Percentiles rank a stretch among this genome's conserved stretches.
phyloP scores from a whole-genome alignment of 2,888 invertebrate genomes.

The Sialis lutaria region DNA sequence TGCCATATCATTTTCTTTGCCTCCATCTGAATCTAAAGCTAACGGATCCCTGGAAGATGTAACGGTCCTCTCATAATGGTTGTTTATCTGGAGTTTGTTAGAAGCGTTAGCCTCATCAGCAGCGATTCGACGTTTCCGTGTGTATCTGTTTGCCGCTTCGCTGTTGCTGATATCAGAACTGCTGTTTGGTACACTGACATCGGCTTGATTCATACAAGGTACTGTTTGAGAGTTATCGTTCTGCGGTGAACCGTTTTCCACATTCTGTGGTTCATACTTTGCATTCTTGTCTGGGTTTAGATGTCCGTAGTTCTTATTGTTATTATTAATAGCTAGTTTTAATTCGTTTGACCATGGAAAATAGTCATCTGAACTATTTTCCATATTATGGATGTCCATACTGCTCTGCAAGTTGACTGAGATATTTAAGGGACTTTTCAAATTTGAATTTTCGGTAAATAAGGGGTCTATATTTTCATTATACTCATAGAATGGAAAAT shows the following conservation, averaged over 20 bases:
- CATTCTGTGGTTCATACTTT: not conserved
- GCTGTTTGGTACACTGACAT: not conserved
- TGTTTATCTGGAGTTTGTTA: too few species aligned
- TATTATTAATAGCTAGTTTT: slow-evolving; percentile 19
- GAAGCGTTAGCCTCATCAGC: too few species aligned
- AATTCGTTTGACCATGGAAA: slow-evolving; percentile 23
- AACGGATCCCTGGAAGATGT: not conserved
- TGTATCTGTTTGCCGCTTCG: not conserved
- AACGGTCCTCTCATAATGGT: too few species aligned
- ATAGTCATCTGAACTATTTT: slow-evolving; percentile 17
- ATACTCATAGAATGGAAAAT: slow-evolving; percentile 23
- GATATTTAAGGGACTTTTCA: too few species aligned
- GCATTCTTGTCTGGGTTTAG: not conserved
- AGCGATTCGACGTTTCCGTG: too few species aligned
- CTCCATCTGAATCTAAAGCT: not conserved
- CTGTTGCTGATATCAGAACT: not conserved
- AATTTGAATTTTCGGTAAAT: slow-evolving; percentile 14
- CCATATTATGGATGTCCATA: not conserved
- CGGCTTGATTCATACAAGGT: not conserved
- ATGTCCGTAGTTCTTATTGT: not conserved
- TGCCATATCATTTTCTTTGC: too few species aligned
- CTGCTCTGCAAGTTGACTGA: not conserved
- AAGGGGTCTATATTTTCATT: slow-evolving; percentile 18
- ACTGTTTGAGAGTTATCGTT: not conserved
- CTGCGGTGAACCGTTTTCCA: not conserved